A percentile compares a stretch with the other conserved stretches of the same genome.
phyloP scores from a whole-genome alignment of 2,113 vertebrate genomes.

The Hippocampus abdominalis region DNA sequence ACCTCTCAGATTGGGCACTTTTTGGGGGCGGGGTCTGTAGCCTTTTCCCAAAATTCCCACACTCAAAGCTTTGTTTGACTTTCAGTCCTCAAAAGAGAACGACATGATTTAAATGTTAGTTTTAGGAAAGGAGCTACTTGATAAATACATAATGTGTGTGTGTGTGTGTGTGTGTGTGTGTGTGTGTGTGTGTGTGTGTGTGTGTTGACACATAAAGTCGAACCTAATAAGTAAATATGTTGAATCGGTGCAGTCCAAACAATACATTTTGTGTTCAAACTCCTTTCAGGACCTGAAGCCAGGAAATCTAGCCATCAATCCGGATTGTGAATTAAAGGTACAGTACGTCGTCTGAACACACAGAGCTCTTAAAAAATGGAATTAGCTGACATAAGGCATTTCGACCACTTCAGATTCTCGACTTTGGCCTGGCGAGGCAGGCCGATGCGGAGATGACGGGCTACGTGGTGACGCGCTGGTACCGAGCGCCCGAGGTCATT shows the following conservation, averaged over 20 bases:
- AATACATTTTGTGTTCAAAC: not conserved
- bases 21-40: slow-evolving; percentile 27
- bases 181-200: no score
- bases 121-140: no score
- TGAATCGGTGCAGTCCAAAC: not conserved
- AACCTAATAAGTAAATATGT: not conserved
- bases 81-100: not conserved
- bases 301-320: slow-evolving; percentile 91
- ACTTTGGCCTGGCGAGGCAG: slow-evolving; percentile 92
- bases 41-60: slow-evolving; percentile 38
- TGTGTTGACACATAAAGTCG: not conserved
- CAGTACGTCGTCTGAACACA: not conserved
- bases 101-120: no score
- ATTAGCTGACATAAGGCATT: not conserved
- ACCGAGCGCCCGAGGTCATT: slow-evolving; percentile 93
- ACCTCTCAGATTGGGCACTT: slow-evolving; percentile 40
- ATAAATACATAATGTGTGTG: no score
- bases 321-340: slow-evolving; percentile 96
- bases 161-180: no score
- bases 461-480: slow-evolving; percentile 98
- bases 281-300: slow-evolving; percentile 89
- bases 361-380: not conserved
- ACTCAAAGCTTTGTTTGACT: slow-evolving; percentile 14
- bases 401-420: slow-evolving; percentile 79
- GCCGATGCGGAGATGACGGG: slow-evolving; percentile 94